Percentiles rank a stretch among this genome's conserved stretches.
Evolutionary conservation across 2,113 vertebrate genomes (phyloP).

Genomic region (Scatophagus argus): DNA sequence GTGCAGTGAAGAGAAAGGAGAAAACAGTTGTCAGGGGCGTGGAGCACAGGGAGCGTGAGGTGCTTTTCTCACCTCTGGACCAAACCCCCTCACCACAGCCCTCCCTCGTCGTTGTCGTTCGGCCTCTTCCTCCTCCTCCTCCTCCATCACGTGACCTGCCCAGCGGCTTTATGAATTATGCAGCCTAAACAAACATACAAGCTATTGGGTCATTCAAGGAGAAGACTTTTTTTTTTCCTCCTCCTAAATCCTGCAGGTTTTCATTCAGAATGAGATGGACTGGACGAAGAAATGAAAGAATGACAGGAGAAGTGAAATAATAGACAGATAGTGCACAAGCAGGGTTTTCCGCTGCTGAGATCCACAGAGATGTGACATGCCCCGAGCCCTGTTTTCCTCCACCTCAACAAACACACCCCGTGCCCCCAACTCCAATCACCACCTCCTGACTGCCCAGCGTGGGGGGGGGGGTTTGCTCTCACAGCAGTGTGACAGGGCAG

Average conservation of each 20-base stretch:
- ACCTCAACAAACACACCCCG: background rate
- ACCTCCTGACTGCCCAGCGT: constrained; percentile 71
- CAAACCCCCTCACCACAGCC: background rate
- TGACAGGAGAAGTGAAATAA: constrained; percentile 13
- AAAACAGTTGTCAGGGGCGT: background rate
- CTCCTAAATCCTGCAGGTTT: background rate
- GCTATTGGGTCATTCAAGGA: constrained; percentile 79
- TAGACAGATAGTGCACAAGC: constrained; percentile 3
- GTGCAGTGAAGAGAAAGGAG: constrained; percentile 14
- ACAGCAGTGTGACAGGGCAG: constrained; percentile 73
- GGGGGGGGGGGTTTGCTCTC: constrained; percentile 52
- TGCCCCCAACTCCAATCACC: constrained; percentile 40
- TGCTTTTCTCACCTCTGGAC: constrained; percentile 25
- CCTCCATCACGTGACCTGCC: constrained; percentile 78
- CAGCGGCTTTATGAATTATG: constrained; percentile 90
- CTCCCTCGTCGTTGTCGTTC: too few species aligned
- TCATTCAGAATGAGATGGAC: background rate
- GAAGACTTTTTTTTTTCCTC: constrained; percentile 65
- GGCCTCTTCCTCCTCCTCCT: background rate
- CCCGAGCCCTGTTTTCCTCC: background rate
- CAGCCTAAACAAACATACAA: constrained; percentile 90
- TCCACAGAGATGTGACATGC: constrained; percentile 9
- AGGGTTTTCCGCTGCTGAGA: constrained; percentile 1
- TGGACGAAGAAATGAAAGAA: constrained; percentile 2
- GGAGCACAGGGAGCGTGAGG: background rate